Evolutionary conservation across 2,797 vertebrate species (phyloP).

Genomic region (Spinibarbus caldwelli): DNA sequence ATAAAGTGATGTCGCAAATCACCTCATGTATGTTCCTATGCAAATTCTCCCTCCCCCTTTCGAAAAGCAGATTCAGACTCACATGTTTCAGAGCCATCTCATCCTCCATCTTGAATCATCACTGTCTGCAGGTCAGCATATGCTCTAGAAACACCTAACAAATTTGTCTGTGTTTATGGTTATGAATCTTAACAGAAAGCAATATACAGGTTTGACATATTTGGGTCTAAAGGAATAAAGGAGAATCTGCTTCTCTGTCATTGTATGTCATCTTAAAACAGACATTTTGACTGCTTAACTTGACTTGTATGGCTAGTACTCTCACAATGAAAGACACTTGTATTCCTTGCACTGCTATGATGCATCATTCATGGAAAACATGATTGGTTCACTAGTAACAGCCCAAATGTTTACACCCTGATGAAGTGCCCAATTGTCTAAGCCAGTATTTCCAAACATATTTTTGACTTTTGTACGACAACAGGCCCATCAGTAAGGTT

Average conservation of each 20-base stretch:
- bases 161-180: background rate
- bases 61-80: slow-evolving; percentile 9
- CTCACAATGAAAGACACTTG: background rate
- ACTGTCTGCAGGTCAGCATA: background rate
- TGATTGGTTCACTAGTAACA: slow-evolving; percentile 1
- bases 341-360: background rate
- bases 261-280: background rate
- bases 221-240: background rate
- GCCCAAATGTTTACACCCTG: background rate
- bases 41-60: slow-evolving; percentile 9
- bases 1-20: slow-evolving; percentile 14
- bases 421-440: background rate
- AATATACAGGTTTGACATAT: background rate
- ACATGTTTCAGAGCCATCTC: slow-evolving; percentile 17
- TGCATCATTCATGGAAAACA: background rate
- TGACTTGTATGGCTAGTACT: background rate
- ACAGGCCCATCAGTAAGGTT: background rate
- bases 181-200: background rate
- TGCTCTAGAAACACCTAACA: background rate
- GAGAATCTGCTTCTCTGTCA: background rate
- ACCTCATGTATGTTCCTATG: background rate
- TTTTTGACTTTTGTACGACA: background rate
- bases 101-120: slow-evolving; percentile 48
- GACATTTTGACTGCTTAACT: background rate
- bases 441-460: background rate